Evolutionary conservation across 2,888 invertebrate genomes (phyloP), one percentile per base, ranked within the genome.

Genomic region (Megaustenia siamemsis): DNA sequence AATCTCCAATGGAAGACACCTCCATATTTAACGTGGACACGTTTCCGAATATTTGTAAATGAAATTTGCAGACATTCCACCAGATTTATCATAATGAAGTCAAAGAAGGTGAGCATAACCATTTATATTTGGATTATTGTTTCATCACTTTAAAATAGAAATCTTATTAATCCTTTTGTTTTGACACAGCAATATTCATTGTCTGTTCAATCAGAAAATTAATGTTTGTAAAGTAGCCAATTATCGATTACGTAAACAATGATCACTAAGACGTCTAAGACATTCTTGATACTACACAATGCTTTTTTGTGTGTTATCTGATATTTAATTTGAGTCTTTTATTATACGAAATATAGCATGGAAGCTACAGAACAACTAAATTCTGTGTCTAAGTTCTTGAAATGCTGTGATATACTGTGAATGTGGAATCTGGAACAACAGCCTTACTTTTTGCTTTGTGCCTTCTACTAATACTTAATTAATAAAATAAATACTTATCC

Each of bases 241-340:
- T 75, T 75, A 75, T 75, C 75, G 75, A 75, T 45, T 75, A 53
- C 45, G 75, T 75, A 75, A 75, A 75, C 75, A 75, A 73, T 45
- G 10, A 15, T 43, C 35, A 71, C 15, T 43, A 45, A 43, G 3
- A 1, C 1, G n/a, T n/a, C n/a, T n/a, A n/a, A n/a, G n/a, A n/a
- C n/a, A n/a, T n/a, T n/a, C n/a, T n/a, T n/a, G n/a, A n/a, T n/a
- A n/a, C n/a, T n/a, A n/a, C n/a, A n/a, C n/a, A n/a, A n/a, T n/a
- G n/a, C n/a, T n/a, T n/a, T n/a, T n/a, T n/a, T n/a, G n/a, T n/a
- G n/a, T n/a, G n/a, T n/a, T n/a, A n/a, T n/a, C n/a, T n/a, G n/a
- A n/a, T n/a, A n/a, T n/a, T n/a, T n/a, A n/a, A n/a, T n/a, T n/a
- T n/a, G n/a, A n/a, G n/a, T n/a, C n/a, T n/a, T n/a, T n/a, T n/a